phyloP scores from a whole-genome alignment of 1,140 invertebrate genomes.

The Lucilia sericata region DNA sequence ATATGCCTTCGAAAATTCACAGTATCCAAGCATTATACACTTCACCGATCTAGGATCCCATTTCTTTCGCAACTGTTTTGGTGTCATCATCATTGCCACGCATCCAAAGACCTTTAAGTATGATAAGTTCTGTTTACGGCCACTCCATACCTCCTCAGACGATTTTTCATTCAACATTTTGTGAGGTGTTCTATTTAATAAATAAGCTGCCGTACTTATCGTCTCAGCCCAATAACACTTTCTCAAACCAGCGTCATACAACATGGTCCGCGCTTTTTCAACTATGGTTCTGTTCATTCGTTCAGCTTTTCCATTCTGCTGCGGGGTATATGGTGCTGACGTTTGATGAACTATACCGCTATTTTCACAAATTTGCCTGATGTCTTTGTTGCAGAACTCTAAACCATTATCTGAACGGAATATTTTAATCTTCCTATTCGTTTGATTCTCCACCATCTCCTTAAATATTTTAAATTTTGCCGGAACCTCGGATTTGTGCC shows the following conservation, averaged over 20 bases:
- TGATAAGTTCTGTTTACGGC: no score
- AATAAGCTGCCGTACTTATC: slow-evolving; percentile 16
- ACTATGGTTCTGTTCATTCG: slow-evolving; percentile 18
- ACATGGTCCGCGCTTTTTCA: neutral
- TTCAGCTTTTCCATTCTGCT: slow-evolving; percentile 3
- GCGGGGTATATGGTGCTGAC: neutral
- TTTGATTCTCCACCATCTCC: slow-evolving; percentile 56
- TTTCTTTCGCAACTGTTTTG: slow-evolving; percentile 26
- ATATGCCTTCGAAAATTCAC: slow-evolving; percentile 19
- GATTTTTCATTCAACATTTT: slow-evolving; percentile 27
- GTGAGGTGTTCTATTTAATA: slow-evolving; percentile 31
- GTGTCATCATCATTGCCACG: slow-evolving; percentile 12
- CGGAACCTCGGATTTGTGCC: slow-evolving; percentile 21
- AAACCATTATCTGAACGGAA: slow-evolving; percentile 57
- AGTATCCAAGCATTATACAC: slow-evolving; percentile 40
- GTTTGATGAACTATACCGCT: neutral
- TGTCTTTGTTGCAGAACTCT: slow-evolving; percentile 56
- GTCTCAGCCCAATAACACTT: slow-evolving; percentile 25
- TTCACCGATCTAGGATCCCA: slow-evolving; percentile 28
- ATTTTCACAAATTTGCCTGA: slow-evolving; percentile 18
- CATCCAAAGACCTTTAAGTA: neutral
- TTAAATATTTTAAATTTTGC: slow-evolving; percentile 50
- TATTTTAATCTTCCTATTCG: slow-evolving; percentile 51
- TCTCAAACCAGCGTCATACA: slow-evolving; percentile 56
- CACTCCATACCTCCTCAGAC: neutral